Conservation (phyloP, 2,113 vertebrate genomes). For the Crotalus tigris region DNA sequence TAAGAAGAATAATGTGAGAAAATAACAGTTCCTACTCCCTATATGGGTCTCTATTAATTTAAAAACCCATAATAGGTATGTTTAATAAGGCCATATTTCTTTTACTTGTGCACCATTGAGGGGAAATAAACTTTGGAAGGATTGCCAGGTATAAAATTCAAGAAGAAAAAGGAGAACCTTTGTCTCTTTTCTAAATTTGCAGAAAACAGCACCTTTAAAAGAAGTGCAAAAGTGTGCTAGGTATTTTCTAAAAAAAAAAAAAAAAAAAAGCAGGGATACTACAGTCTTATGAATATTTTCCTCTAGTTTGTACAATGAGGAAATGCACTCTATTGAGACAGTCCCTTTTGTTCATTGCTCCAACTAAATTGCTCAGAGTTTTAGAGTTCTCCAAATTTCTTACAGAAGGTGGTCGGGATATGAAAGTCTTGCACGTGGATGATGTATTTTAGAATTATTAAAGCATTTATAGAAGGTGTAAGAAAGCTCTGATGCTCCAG, state of each 20-base stretch:
- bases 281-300: background rate
- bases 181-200: background rate
- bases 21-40: background rate
- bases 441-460: background rate
- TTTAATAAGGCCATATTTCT: background rate
- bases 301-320: background rate
- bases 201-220: background rate
- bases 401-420: background rate
- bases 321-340: background rate
- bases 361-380: background rate
- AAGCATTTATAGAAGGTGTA: background rate
- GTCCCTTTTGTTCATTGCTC: background rate
- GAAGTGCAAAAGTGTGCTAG: background rate
- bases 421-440: background rate
- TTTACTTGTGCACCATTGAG: background rate
- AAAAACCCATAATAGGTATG: background rate
- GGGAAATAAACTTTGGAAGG: background rate
- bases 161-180: background rate
- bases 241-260: background rate
- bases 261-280: background rate
- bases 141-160: background rate
- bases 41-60: background rate
- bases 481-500: background rate
- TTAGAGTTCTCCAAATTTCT: background rate
- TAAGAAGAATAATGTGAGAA: background rate